Percentiles rank a stretch among this genome's conserved stretches.
Evolutionary conservation across 35 echinoderm and acorn worm genomes (phyloP).

Genomic region (Heliocidaris tuberculata): DNA sequence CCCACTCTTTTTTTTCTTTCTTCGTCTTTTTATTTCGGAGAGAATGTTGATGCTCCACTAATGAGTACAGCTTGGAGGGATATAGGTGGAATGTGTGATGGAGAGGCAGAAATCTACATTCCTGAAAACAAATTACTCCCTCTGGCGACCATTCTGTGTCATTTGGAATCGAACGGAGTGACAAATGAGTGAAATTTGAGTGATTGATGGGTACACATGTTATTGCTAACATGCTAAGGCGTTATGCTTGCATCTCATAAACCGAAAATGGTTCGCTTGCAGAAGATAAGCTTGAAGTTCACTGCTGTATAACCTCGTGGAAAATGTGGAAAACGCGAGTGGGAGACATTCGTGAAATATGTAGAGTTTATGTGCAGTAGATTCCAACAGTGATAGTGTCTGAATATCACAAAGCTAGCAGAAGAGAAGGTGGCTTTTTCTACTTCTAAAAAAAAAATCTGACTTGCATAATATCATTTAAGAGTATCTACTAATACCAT

Average conservation of each 20-base stretch:
- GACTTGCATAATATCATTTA: too few species aligned
- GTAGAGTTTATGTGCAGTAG: too few species aligned
- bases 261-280: neutral
- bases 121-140: slow-evolving; percentile 21
- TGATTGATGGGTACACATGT: neutral
- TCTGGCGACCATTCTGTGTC: slow-evolving; percentile 18
- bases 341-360: too few species aligned
- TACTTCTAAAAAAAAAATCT: too few species aligned
- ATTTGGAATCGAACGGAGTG: neutral
- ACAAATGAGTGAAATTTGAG: neutral
- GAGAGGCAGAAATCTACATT: neutral
- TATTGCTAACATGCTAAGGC: neutral
- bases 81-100: neutral
- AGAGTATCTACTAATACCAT: too few species aligned
- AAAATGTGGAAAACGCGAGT: too few species aligned
- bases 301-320: too few species aligned
- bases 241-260: neutral
- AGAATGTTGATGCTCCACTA: neutral
- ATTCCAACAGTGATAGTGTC: too few species aligned
- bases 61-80: neutral
- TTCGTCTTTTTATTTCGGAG: neutral
- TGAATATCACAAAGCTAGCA: too few species aligned
- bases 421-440: too few species aligned
- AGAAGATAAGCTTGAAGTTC: neutral
- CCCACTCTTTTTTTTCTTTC: neutral